Conservation (phyloP, 2,797 vertebrate genomes). For the Dicrostonyx torquatus region DNA sequence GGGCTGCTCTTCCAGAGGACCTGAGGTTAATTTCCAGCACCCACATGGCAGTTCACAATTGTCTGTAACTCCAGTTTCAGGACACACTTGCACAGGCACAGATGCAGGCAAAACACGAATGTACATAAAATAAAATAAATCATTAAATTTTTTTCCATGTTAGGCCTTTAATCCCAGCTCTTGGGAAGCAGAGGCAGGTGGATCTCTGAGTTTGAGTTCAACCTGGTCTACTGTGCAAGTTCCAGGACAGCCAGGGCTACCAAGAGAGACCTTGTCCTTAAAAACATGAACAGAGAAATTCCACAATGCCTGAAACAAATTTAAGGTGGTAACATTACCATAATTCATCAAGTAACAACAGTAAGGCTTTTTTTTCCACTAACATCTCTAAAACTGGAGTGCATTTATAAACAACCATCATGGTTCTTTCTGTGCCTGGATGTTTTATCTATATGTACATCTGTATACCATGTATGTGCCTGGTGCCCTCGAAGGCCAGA, state of each 20-base stretch:
- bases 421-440: background rate
- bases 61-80: background rate
- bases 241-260: background rate
- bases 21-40: background rate
- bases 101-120: background rate
- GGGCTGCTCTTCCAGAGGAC: background rate
- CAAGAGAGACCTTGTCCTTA: background rate
- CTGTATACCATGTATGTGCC: background rate
- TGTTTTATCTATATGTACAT: background rate
- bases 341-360: constrained; percentile 23
- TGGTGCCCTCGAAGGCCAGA: background rate
- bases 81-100: background rate
- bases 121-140: background rate
- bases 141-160: background rate
- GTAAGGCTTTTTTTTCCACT: background rate
- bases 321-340: constrained; percentile 26
- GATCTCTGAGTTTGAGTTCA: background rate
- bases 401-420: constrained; percentile 38
- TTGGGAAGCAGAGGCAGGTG: background rate
- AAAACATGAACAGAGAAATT: background rate
- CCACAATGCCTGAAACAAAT: constrained; percentile 43
- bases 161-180: background rate
- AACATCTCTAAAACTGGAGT: constrained; percentile 39
- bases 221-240: background rate
- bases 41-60: background rate